phyloP scores from a whole-genome alignment of 1,140 invertebrate genomes.

The Dendrolimus punctatus region DNA sequence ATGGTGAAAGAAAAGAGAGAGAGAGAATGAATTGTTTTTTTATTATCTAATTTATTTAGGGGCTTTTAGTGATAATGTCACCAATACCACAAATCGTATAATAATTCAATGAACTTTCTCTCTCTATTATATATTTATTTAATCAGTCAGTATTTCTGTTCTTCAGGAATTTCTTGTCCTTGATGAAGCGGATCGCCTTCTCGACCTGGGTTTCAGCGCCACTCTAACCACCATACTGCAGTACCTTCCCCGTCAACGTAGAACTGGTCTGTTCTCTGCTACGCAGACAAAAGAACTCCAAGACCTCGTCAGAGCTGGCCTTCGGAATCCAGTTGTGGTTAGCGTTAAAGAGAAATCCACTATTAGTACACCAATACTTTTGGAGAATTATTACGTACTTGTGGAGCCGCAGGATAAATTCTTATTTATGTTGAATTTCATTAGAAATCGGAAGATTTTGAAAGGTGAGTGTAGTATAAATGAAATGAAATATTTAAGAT shows the following conservation, averaged over 20 bases:
- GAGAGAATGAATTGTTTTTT: too few species aligned
- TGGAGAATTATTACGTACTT: constrained; percentile 91
- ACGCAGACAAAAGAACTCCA: constrained; percentile 97
- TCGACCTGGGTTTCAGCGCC: constrained; percentile 93
- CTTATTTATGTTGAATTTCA: constrained; percentile 81
- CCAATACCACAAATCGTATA: too few species aligned
- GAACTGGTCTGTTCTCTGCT: constrained; percentile 98
- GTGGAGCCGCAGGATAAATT: constrained; percentile 85
- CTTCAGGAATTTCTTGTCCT: constrained; percentile 91
- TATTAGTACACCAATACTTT: constrained; percentile 83
- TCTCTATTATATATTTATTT: too few species aligned
- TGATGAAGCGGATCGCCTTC: constrained; percentile 96
- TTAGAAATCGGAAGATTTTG: constrained; percentile 74
- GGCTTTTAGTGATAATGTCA: too few species aligned
- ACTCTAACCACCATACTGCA: constrained; percentile 93
- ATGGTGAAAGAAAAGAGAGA: too few species aligned
- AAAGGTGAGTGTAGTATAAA: constrained; percentile 69
- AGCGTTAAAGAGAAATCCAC: constrained; percentile 90
- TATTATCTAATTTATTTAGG: too few species aligned
- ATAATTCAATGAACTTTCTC: too few species aligned
- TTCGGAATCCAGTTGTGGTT: constrained; percentile 95
- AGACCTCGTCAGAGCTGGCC: constrained; percentile 91
- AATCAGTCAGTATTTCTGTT: constrained; percentile 2
- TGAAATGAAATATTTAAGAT: too few species aligned
- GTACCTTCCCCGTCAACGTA: constrained; percentile 92